Evolutionary conservation across 1,140 invertebrate species (phyloP).

Genomic region (Cheumatopsyche charites): DNA sequence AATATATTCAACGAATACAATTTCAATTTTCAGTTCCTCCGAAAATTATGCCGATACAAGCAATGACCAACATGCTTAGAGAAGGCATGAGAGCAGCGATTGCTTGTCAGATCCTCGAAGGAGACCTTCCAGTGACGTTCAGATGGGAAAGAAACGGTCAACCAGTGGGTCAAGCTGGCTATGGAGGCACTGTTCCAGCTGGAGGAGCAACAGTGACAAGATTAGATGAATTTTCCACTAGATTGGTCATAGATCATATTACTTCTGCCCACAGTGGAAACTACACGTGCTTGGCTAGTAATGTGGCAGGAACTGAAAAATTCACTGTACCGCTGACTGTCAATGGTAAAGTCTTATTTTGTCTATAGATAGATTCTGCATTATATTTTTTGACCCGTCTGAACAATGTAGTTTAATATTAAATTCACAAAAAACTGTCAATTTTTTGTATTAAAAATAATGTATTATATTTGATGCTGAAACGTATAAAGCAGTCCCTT

Average conservation of each 20-base stretch:
- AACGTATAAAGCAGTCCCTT: too few relatives aligned
- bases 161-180: constrained; percentile 61
- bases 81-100: constrained; percentile 93
- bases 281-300: constrained; percentile 87
- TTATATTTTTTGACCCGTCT: too few relatives aligned
- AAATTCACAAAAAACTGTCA: too few relatives aligned
- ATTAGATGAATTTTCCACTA: constrained; percentile 86
- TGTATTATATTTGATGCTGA: too few relatives aligned
- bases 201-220: constrained; percentile 65
- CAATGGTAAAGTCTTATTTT: constrained; percentile 82
- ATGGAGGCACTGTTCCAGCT: constrained; percentile 23
- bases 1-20: neutral
- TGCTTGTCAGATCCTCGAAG: constrained; percentile 92
- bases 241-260: constrained; percentile 86
- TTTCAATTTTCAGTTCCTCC: constrained; percentile 73
- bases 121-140: constrained; percentile 91
- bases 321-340: constrained; percentile 80
- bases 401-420: too few relatives aligned
- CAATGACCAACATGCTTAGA: constrained; percentile 77
- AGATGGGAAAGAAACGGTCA: constrained; percentile 83
- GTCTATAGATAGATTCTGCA: too few relatives aligned
- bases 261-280: constrained; percentile 83
- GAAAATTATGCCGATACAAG: constrained; percentile 85
- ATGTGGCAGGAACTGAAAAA: constrained; percentile 78
- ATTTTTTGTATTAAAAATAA: too few relatives aligned